Conservation (phyloP, 2,797 vertebrate species). For the Gymnothorax javanicus region DNA sequence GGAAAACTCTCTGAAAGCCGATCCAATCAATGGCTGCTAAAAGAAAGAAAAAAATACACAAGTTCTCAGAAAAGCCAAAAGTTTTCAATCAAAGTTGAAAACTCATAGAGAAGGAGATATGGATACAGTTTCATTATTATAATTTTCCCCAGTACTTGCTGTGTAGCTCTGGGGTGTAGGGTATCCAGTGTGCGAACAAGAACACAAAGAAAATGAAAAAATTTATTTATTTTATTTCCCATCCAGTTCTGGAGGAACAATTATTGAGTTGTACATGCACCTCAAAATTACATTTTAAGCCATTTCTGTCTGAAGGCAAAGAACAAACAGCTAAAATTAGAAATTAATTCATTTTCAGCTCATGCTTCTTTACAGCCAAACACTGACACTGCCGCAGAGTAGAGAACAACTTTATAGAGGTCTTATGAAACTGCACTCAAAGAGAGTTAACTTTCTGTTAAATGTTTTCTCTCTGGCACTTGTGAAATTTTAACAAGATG, state of each 20-base stretch:
- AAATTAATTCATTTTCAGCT: no score
- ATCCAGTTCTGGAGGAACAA: neutral
- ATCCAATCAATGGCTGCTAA: neutral
- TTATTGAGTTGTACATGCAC: neutral
- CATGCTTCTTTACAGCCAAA: no score
- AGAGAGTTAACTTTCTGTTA: no score
- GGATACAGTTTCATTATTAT: neutral
- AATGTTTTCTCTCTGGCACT: no score
- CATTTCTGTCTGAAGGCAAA: constrained; percentile 3
- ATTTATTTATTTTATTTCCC: constrained; percentile 16
- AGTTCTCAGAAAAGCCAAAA: neutral
- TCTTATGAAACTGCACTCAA: no score
- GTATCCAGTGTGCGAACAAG: neutral
- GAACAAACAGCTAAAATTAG: neutral
- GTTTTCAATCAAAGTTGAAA: neutral
- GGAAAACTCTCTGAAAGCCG: neutral
- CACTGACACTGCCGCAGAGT: no score
- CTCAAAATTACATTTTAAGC: neutral
- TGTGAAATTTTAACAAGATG: no score
- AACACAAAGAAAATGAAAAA: neutral
- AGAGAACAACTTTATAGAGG: no score
- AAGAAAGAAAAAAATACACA: neutral
- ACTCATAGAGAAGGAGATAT: constrained; percentile 14
- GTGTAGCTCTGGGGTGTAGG: neutral
- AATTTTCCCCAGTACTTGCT: neutral